Percentiles rank a stretch among this genome's conserved stretches.
Evolutionary conservation across 1,140 invertebrate genomes (phyloP).

Genomic region (Trichoplusia ni): DNA sequence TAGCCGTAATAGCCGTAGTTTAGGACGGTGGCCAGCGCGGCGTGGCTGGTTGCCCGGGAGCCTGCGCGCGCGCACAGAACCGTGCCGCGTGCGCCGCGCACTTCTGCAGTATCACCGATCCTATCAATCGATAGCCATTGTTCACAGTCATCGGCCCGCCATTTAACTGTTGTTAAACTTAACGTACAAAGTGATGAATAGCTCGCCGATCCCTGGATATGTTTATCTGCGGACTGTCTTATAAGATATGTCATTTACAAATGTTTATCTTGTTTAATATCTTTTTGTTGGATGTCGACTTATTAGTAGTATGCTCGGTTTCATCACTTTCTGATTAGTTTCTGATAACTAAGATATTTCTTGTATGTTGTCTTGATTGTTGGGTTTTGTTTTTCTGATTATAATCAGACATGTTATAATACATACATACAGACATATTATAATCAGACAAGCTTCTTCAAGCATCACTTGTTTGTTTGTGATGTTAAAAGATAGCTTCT

Average conservation of each 20-base stretch:
- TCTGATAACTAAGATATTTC: conserved; percentile 21
- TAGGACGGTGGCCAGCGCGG: conserved; percentile 3
- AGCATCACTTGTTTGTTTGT: too few relatives aligned
- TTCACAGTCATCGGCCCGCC: conserved; percentile 48
- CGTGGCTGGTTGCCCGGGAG: conserved; percentile 1
- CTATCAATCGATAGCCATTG: conserved; percentile 55
- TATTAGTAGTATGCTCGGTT: conserved; percentile 20
- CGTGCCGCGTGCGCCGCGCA: conserved; percentile 34
- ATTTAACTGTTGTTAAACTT: conserved; percentile 58
- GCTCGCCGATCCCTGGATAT: conserved; percentile 43
- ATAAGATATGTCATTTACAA: conserved; percentile 39
- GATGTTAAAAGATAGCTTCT: neutral
- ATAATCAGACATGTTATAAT: neutral
- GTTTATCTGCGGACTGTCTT: conserved; percentile 53
- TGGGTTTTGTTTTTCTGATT: conserved; percentile 3
- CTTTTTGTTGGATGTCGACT: conserved; percentile 18
- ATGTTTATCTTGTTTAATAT: conserved; percentile 37
- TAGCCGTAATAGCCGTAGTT: too few relatives aligned
- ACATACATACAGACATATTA: too few relatives aligned
- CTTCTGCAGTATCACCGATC: conserved; percentile 47
- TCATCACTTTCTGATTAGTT: conserved; percentile 25
- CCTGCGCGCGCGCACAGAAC: conserved; percentile 6
- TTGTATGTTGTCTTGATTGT: conserved; percentile 24
- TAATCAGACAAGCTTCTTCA: too few relatives aligned
- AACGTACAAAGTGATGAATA: conserved; percentile 54